Conservation (phyloP, 2,113 vertebrate genomes). For the Caretta caretta region DNA sequence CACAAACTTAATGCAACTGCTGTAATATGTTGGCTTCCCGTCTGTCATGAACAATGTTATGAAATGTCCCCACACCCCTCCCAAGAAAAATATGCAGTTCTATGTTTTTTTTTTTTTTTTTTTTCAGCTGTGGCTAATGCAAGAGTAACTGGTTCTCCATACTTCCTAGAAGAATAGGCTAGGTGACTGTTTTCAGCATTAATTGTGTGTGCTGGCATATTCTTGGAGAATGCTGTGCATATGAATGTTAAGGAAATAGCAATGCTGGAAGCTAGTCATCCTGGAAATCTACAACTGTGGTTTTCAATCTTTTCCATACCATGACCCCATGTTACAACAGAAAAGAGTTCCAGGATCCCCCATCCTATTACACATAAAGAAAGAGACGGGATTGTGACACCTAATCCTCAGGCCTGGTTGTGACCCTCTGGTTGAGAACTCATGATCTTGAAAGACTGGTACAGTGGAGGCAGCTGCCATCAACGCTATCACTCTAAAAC, state of each 20-base stretch:
- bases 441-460: conserved; percentile 2
- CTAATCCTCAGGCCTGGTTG: not conserved
- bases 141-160: not conserved
- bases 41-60: not conserved
- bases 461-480: not conserved
- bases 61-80: not conserved
- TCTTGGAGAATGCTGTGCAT: not conserved
- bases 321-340: not conserved
- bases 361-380: not conserved
- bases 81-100: not conserved
- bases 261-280: not conserved
- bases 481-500: not conserved
- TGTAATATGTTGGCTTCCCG: not conserved
- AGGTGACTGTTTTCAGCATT: conserved; percentile 7
- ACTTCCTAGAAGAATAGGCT: conserved; percentile 29
- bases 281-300: not conserved
- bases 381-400: not conserved
- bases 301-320: not conserved
- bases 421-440: not conserved
- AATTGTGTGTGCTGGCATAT: not conserved
- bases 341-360: not conserved
- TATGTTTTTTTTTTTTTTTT: no score
- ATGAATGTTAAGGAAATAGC: not conserved
- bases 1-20: not conserved
- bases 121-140: conserved; percentile 26